These are phyloP conservation scores for Dyspetes luteomarginatus DNA, from an alignment of 2,888 invertebrate species.

Conservation along the genomic window DNA sequence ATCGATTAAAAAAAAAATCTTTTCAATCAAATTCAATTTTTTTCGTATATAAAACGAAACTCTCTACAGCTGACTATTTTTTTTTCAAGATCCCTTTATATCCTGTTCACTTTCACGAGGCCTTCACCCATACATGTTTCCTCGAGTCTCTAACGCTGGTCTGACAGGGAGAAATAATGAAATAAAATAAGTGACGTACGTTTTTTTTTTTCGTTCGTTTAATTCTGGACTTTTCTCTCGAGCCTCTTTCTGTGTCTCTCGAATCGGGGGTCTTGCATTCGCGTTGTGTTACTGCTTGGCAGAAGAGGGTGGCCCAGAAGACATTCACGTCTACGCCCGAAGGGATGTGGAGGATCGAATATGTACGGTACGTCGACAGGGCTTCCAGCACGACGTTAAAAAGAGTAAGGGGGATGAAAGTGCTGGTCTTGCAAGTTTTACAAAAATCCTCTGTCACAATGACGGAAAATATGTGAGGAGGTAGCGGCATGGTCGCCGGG, in stretches of 20 bases:
- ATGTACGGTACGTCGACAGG: constrained; percentile 35
- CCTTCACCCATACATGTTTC: neutral
- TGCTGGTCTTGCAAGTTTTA: constrained; percentile 37
- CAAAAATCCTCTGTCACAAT: constrained; percentile 35
- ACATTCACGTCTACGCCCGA: constrained; percentile 15
- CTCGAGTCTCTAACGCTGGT: neutral
- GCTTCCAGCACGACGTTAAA: constrained; percentile 53
- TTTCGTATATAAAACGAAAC: neutral
- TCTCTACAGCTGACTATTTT: neutral
- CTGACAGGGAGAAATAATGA: neutral
- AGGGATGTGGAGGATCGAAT: constrained; percentile 43
- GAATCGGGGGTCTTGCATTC: constrained; percentile 15
- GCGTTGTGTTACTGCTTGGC: constrained; percentile 7
- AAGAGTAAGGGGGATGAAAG: constrained; percentile 49
- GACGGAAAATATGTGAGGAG: neutral
- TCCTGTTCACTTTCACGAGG: neutral
- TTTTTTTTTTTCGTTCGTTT: constrained; percentile 30
- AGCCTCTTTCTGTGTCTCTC: neutral
- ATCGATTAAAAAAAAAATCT: too few relatives aligned
- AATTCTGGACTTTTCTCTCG: constrained; percentile 26
- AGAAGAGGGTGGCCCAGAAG: neutral
- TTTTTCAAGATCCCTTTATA: neutral
- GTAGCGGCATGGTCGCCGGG: neutral
- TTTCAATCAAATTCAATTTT: neutral
- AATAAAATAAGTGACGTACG: neutral